Conservation (phyloP, 2,797 vertebrate genomes). For the Simalia tracyae region DNA sequence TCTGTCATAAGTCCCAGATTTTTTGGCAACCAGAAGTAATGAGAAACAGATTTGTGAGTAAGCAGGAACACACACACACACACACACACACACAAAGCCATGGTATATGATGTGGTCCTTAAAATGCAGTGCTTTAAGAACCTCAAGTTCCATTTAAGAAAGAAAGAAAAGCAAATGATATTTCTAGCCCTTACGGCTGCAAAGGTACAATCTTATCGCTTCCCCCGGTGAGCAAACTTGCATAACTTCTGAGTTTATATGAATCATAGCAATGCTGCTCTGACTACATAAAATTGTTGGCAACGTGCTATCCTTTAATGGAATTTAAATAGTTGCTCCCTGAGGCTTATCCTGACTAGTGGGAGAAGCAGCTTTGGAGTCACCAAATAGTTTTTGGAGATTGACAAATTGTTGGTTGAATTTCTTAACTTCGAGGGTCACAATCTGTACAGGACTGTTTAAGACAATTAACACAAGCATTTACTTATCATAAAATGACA, state of each 20-base stretch:
- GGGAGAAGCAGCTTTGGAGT: neutral
- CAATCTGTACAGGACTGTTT: neutral
- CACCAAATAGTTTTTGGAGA: neutral
- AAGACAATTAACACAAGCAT: neutral
- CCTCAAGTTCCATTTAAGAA: neutral
- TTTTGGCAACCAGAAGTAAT: neutral
- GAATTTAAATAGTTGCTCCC: neutral
- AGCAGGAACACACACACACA: neutral
- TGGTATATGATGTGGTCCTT: neutral
- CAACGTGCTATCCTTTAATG: neutral
- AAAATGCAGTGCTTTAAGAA: neutral
- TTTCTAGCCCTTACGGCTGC: neutral
- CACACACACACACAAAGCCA: neutral
- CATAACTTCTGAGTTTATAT: neutral
- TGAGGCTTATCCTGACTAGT: neutral
- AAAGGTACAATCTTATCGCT: neutral
- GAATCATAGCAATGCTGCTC: neutral
- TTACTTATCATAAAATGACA: slow-evolving; percentile 3
- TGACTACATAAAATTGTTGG: neutral
- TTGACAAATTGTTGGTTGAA: neutral
- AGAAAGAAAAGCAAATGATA: neutral
- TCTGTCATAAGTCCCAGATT: neutral
- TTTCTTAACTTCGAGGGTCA: neutral
- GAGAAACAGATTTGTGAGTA: neutral
- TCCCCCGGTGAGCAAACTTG: neutral